phyloP scores from a whole-genome alignment of 2,797 vertebrate species.

The Lithobates pipiens region DNA sequence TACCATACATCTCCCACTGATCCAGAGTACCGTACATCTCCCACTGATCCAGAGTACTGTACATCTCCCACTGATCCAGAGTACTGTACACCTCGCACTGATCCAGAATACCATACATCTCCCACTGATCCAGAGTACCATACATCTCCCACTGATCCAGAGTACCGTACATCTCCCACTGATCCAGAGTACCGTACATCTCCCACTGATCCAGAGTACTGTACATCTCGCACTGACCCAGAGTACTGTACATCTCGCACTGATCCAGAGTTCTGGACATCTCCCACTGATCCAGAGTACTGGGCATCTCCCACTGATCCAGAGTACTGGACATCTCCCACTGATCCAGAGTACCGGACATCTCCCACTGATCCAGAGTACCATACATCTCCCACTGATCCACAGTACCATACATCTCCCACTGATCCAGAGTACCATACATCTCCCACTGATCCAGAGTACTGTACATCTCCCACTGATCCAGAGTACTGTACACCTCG shows the following conservation, averaged over 20 bases:
- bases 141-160: too few species aligned
- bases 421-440: background rate
- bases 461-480: too few species aligned
- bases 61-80: background rate
- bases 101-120: too few species aligned
- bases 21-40: too few species aligned
- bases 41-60: background rate
- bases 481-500: background rate
- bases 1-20: background rate
- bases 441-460: background rate
- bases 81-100: too few species aligned
- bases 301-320: background rate
- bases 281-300: too few species aligned
- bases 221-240: background rate
- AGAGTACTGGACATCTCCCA: background rate
- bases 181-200: background rate
- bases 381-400: too few species aligned
- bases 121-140: too few species aligned
- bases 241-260: too few species aligned
- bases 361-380: background rate
- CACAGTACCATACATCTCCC: background rate
- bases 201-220: background rate
- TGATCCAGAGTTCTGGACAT: too few species aligned
- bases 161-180: background rate
- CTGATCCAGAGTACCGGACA: too few species aligned